Evolutionary conservation across 2,113 vertebrate genomes (phyloP), one percentile per base, ranked within the genome.

Genomic region (Himantopus leucocephalus): DNA sequence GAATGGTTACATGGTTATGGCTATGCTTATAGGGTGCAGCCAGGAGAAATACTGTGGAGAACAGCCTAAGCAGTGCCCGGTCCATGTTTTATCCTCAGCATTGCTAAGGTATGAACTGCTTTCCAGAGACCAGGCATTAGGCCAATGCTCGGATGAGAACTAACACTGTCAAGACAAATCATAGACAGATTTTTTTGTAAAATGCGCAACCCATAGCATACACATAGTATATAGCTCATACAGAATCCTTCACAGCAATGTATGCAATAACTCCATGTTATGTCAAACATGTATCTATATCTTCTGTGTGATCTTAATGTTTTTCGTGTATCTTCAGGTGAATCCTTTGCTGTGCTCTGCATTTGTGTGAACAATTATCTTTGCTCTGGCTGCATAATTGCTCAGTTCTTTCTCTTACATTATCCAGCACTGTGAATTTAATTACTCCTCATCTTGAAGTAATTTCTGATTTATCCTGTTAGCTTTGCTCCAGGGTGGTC

Each of bases 401-500:
- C 34, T 85, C 34, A 24, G 13, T 91, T 94, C 71, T 64, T 71
- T 86, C 75, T 62, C 50, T 78, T 91, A 37, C 0, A 4, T 79
- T 95, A 76, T 58, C 59, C 50, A 85, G 21, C 43, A 58, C 53
- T 47, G 14, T 56, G 74, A 94, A 91, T 91, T 94, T 94, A 96
- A 94, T 96, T 96, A 90, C 72, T 91, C 8, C 24, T 89, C 8
- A 6, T 90, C 81, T 82, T 95, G 43, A 88, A 88, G n/a, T 68
- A 95, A 95, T 92, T 96, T 90, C 72, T 94, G 58, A 88, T 94
- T 95, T 90, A 95, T 72, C 56, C 37, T 63, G 21, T 80, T 95
- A 92, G 39, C 26, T 92, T 91, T 93, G 62, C 37, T 94, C 27
- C 45, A 34, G 15, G 56, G 66, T 73, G 70, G 60, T 87, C 71